A percentile compares a stretch with the other conserved stretches of the same genome.
These are phyloP conservation scores for Macroramphosus scolopax DNA, from an alignment of 2,797 vertebrate species.

Conservation along the genomic window DNA sequence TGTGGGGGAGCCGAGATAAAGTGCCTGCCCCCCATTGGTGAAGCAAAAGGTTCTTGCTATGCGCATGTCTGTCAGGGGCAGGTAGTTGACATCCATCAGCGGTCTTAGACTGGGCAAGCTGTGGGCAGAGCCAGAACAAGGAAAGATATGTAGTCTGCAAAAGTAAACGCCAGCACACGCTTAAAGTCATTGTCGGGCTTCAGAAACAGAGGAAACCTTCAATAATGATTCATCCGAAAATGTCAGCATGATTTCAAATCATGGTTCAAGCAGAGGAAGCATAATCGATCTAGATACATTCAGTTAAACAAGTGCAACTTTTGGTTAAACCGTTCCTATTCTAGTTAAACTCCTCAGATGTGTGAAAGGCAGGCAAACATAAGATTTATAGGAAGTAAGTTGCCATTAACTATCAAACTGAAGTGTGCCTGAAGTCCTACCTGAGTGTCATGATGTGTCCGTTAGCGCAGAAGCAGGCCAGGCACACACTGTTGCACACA, in stretches of 20 bases:
- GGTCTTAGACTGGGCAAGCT: conserved; percentile 97
- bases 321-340: no score
- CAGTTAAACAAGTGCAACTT: no score
- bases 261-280: no score
- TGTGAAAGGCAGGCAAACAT: no score
- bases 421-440: conserved; percentile 72
- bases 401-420: no score
- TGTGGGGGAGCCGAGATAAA: conserved; percentile 96
- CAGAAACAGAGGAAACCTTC: no score
- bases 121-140: conserved; percentile 22
- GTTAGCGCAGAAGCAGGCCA: conserved; percentile 97
- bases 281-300: no score
- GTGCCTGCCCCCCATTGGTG: conserved; percentile 91
- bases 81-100: conserved; percentile 92
- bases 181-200: not conserved
- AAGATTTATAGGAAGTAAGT: no score
- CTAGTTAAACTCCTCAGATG: no score
- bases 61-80: conserved; percentile 96
- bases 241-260: no score
- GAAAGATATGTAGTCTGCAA: no score
- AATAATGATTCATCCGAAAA: no score
- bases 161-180: conserved; percentile 1
- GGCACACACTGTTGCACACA: conserved; percentile 88
- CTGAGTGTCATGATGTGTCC: conserved; percentile 98
- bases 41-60: conserved; percentile 99